These are phyloP conservation scores for Capreolus pygargus DNA, from an alignment of 2,113 vertebrate species.

Conservation along the genomic window DNA sequence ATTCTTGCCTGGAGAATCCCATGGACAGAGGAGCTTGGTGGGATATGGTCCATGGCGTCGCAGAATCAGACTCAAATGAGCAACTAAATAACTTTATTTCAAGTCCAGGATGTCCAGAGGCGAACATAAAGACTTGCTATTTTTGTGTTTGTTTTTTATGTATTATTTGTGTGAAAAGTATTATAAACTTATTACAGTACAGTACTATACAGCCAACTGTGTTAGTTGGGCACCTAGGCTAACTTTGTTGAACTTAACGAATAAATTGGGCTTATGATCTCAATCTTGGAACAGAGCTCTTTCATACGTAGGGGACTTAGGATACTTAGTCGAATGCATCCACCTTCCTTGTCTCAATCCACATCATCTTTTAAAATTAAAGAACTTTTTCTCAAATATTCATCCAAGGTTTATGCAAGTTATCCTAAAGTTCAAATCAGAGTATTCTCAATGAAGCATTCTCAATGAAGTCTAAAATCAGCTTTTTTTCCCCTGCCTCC, in stretches of 20 bases:
- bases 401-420: neutral
- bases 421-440: neutral
- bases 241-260: neutral
- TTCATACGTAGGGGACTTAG: neutral
- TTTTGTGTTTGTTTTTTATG: neutral
- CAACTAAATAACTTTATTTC: neutral
- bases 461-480: neutral
- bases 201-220: neutral
- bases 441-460: neutral
- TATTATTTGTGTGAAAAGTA: neutral
- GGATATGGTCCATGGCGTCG: neutral
- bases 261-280: neutral
- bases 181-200: neutral
- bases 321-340: neutral
- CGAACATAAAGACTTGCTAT: neutral
- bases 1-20: neutral
- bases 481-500: neutral
- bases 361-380: neutral
- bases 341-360: neutral
- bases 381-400: neutral
- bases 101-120: neutral
- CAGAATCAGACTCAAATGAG: neutral
- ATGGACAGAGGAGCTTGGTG: neutral
- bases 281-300: neutral
- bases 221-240: neutral